These are phyloP conservation scores for Megalonaias nervosa DNA, from an alignment of 1,140 invertebrate genomes.

Conservation along the genomic window DNA sequence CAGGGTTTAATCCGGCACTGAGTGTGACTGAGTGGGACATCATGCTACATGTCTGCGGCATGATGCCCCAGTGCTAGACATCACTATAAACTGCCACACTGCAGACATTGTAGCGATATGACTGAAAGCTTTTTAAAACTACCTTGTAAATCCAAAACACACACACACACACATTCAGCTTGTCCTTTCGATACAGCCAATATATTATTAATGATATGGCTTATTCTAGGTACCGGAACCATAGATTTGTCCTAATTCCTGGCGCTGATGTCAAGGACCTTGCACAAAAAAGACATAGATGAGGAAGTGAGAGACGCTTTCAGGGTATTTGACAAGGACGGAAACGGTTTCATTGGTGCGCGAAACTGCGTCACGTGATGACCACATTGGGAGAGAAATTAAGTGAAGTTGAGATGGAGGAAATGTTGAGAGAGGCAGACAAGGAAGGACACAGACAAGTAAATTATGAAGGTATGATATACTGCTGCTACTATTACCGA, in stretches of 20 bases:
- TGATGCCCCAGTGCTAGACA: too few relatives aligned
- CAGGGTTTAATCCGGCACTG: too few relatives aligned
- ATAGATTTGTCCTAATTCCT: slow-evolving; percentile 52
- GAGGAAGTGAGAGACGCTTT: slow-evolving; percentile 96
- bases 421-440: slow-evolving; percentile 84
- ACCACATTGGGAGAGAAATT: slow-evolving; percentile 92
- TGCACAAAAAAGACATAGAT: slow-evolving; percentile 26
- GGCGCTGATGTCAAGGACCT: slow-evolving; percentile 38
- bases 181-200: too few relatives aligned
- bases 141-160: too few relatives aligned
- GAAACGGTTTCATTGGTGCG: slow-evolving; percentile 82
- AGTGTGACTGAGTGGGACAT: too few relatives aligned
- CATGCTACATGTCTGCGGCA: too few relatives aligned
- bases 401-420: slow-evolving; percentile 90
- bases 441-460: slow-evolving; percentile 40
- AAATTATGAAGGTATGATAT: slow-evolving; percentile 37
- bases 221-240: slow-evolving; percentile 47
- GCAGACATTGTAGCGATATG: too few relatives aligned
- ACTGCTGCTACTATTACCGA: too few relatives aligned
- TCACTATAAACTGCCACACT: too few relatives aligned
- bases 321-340: slow-evolving; percentile 98
- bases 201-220: too few relatives aligned
- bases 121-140: too few relatives aligned
- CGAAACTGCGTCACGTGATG: slow-evolving; percentile 79
- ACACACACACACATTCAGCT: too few relatives aligned